Conservation (phyloP, 2,797 vertebrate genomes). For the Acipenser transmontanus region DNA sequence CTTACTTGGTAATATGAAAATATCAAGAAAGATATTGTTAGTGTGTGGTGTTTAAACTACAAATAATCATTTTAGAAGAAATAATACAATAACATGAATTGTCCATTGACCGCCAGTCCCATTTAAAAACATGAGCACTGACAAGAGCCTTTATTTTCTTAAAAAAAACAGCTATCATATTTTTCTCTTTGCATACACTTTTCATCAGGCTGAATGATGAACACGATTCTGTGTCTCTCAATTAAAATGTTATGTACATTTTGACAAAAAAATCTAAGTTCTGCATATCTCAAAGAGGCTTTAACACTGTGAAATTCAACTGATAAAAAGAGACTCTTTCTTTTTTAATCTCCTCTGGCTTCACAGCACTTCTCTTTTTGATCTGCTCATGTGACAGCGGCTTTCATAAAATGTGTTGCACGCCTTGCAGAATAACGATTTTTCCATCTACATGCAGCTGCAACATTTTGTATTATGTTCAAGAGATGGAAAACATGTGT, state of each 20-base stretch:
- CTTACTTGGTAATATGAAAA: too few relatives aligned
- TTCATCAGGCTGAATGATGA: background rate
- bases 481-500: too few relatives aligned
- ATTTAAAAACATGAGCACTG: too few relatives aligned
- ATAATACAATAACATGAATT: too few relatives aligned
- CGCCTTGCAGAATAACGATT: background rate
- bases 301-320: background rate
- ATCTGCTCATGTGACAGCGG: slow-evolving; percentile 5
- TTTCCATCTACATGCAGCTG: background rate
- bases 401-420: background rate
- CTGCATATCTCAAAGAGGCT: background rate
- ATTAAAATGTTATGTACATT: background rate
- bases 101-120: too few relatives aligned
- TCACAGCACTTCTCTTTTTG: slow-evolving; percentile 2
- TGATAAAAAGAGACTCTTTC: background rate
- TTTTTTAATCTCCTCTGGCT: slow-evolving; percentile 2
- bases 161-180: too few relatives aligned
- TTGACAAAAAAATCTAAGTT: background rate
- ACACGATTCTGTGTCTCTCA: background rate
- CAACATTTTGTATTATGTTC: too few relatives aligned
- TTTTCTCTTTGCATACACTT: too few relatives aligned
- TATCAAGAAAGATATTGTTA: too few relatives aligned
- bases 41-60: too few relatives aligned
- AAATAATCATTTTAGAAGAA: too few relatives aligned
- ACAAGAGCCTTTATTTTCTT: too few relatives aligned